Evolutionary conservation across 2,113 vertebrate genomes (phyloP), one percentile per base, ranked within the genome.

Genomic region (Chrysochloris asiatica): DNA sequence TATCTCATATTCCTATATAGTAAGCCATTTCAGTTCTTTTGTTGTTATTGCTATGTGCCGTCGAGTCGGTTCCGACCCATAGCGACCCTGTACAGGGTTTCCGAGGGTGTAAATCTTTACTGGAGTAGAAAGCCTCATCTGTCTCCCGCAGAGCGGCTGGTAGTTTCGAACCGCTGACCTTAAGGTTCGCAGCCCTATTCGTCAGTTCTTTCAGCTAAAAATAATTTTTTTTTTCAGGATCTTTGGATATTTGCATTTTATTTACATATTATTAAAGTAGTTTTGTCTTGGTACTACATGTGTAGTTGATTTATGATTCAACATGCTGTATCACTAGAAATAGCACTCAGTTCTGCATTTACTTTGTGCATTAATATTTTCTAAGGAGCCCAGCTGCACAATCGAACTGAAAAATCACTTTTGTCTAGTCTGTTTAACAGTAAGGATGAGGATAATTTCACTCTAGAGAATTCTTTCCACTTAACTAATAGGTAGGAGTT

Each of bases 371-470:
- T 86, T 92, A 79, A 61, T 83, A 93, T 50, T 92, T 69, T 93
- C 33, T 48, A 14, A 77, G 67, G 75, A 82, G 78, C 43, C n/a
- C 83, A 92, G 71, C 41, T 96, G 47, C 9, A 88, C 73, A 26
- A 76, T 59, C 71, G 41, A 72, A 67, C 13, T 80, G 85, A 92
- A 95, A 93, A 94, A 89, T 91, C 75, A 88, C 88, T 54, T 94
- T 78, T 1, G 2, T 91, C 75, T 47, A 36, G 8, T 84, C 45
- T 12, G 45, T 92, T 92, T 81, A 88, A 33, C 26, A 45, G 54
- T 78, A 30, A 72, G 33, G n/a, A 93, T 59, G 67, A 90, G 52
- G 7, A 84, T 86, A 84, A 92, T 93, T 91, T 93, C 88, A 88
- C 94, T 73, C 83, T 17, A 28, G 90, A 90, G 95, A 52, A 73